phyloP scores from a whole-genome alignment of 1,140 invertebrate species.

The Ericerus pela region DNA sequence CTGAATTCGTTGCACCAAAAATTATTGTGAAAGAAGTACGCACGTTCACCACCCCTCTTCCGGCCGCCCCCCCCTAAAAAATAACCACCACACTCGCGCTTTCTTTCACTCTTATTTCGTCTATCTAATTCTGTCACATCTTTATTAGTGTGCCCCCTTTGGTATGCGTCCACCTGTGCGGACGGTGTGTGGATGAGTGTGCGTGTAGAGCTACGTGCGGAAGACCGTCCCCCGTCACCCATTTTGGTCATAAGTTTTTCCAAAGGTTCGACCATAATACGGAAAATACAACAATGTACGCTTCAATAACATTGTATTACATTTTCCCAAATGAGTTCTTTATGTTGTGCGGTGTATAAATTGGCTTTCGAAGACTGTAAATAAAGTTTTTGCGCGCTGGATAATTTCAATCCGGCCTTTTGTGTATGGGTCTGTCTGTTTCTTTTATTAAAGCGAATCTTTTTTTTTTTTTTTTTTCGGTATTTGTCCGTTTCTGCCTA shows the following conservation, averaged over 20 bases:
- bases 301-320: not conserved
- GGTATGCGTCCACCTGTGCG: too few relatives aligned
- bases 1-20: too few relatives aligned
- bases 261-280: constrained; percentile 2
- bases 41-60: too few relatives aligned
- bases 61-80: too few relatives aligned
- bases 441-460: constrained; percentile 5
- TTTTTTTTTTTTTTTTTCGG: constrained; percentile 7
- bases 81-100: not conserved
- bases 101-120: not conserved
- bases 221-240: not conserved
- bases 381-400: not conserved
- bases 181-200: too few relatives aligned
- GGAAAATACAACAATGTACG: constrained; percentile 1
- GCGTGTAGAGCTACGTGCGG: too few relatives aligned
- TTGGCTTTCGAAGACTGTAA: not conserved
- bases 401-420: not conserved
- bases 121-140: too few relatives aligned
- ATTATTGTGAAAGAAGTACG: too few relatives aligned
- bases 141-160: too few relatives aligned
- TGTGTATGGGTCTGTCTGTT: too few relatives aligned
- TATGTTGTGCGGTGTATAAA: constrained; percentile 6
- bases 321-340: constrained; percentile 2
- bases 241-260: not conserved
- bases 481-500: not conserved